These are phyloP conservation scores for Synchiropus splendidus DNA, from an alignment of 2,113 vertebrate species.

Conservation along the genomic window DNA sequence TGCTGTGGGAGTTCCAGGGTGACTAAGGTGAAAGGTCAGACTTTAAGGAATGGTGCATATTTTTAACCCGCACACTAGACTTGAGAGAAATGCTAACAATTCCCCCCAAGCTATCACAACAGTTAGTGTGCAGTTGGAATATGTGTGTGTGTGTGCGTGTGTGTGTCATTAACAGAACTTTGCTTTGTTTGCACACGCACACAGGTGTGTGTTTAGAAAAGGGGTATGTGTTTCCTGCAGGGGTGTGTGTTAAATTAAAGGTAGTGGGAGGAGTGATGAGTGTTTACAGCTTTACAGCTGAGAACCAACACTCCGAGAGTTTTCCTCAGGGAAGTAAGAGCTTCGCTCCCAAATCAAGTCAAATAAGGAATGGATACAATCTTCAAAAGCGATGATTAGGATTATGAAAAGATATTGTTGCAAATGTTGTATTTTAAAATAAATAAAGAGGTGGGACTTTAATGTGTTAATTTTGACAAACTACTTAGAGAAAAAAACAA, in stretches of 20 bases:
- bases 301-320: slow-evolving; percentile 8
- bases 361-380: no score
- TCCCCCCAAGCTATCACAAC: slow-evolving; percentile 8
- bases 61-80: background rate
- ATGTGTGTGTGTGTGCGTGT: slow-evolving; percentile 4
- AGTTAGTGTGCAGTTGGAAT: slow-evolving; percentile 4
- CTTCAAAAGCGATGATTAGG: no score
- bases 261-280: background rate
- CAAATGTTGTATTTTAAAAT: no score
- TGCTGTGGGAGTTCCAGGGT: background rate
- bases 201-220: slow-evolving; percentile 7
- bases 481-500: no score
- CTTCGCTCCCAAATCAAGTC: background rate
- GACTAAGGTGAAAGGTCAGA: slow-evolving; percentile 13
- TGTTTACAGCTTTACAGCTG: slow-evolving; percentile 9
- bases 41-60: slow-evolving; percentile 18
- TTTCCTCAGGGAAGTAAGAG: slow-evolving; percentile 2
- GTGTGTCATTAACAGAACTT: background rate
- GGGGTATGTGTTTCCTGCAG: slow-evolving; percentile 5
- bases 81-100: background rate
- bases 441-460: no score
- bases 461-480: no score
- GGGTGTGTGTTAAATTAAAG: slow-evolving; percentile 25
- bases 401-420: no score
- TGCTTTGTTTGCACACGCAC: slow-evolving; percentile 1